Evolutionary conservation across 2,113 vertebrate genomes (phyloP), one percentile per base, ranked within the genome.

Genomic region (Meriones unguiculatus): DNA sequence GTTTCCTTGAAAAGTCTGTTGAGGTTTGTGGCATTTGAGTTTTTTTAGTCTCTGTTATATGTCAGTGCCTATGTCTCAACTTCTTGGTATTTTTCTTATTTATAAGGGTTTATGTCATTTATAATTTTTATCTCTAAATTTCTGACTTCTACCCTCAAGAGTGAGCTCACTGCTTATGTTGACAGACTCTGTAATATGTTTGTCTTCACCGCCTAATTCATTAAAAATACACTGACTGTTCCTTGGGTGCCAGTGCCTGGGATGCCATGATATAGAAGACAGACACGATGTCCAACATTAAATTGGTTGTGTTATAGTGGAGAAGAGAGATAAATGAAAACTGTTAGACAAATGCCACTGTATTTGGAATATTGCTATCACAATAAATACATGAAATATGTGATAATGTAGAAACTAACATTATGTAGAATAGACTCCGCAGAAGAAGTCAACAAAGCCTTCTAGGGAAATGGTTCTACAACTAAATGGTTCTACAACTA

Each of bases 261-360:
- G 18, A 15, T 67, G 24, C 13, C 57, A 10, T 15, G 72, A 87
- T 46, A 64, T 84, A 18, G 1, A 96, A 54, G 35, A 90, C 17
- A 82, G 24, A n/a, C 3, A 93, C 59, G 8, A 84, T 72, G 9
- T 67, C 9, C 69, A 75, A 70, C 2, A 12, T 62, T 70, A 90
- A 69, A 80, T 46, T 84, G 41, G 2, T 32, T 91, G 65, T 1
- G 52, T 35, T 57, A 3, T 88, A 70, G 2, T 73, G 28, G 28
- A 77, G 87, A 84, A 76, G 38, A 94, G 32, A 88, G 22, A 62
- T 28, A 88, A 64, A 65, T 64, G 76, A 52, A 93, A 85, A 67
- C 25, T 82, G 62, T 62, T 22, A 52, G 32, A 52, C 14, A 75
- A 73, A 87, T 59, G 69, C 57, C 50, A 28, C 57, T 8, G 32